phyloP scores from a whole-genome alignment of 2,113 vertebrate species.

The Apodemus sylvaticus region DNA sequence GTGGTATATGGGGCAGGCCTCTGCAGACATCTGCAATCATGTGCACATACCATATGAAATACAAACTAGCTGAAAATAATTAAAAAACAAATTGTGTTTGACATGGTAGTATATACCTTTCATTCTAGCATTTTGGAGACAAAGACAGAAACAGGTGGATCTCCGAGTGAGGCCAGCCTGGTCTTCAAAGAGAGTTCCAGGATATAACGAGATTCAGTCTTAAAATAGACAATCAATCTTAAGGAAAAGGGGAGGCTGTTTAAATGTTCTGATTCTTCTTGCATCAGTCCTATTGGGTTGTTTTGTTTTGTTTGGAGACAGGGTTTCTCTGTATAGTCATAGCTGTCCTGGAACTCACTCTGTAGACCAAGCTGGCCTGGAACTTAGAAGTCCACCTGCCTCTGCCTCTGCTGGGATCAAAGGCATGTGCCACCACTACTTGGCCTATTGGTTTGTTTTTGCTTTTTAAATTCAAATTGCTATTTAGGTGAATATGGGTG shows the following conservation, averaged over 20 bases:
- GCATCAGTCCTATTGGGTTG: too few relatives aligned
- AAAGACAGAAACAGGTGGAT: neutral
- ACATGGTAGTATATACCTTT: neutral
- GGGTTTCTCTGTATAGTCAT: too few relatives aligned
- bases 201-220: neutral
- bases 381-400: too few relatives aligned
- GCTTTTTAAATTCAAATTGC: neutral
- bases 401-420: too few relatives aligned
- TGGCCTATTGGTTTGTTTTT: neutral
- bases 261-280: neutral
- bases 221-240: neutral
- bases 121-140: neutral
- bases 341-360: too few relatives aligned
- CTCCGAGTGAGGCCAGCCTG: neutral
- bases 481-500: neutral
- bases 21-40: neutral
- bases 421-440: too few relatives aligned
- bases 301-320: too few relatives aligned
- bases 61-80: neutral
- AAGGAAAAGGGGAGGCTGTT: too few relatives aligned
- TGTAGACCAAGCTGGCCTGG: too few relatives aligned
- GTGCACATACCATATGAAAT: neutral
- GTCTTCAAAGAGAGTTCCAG: neutral
- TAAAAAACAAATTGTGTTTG: neutral
- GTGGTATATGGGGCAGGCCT: neutral